These are phyloP conservation scores for Geococcyx californianus DNA, from an alignment of 2,113 vertebrate species.

Conservation along the genomic window DNA sequence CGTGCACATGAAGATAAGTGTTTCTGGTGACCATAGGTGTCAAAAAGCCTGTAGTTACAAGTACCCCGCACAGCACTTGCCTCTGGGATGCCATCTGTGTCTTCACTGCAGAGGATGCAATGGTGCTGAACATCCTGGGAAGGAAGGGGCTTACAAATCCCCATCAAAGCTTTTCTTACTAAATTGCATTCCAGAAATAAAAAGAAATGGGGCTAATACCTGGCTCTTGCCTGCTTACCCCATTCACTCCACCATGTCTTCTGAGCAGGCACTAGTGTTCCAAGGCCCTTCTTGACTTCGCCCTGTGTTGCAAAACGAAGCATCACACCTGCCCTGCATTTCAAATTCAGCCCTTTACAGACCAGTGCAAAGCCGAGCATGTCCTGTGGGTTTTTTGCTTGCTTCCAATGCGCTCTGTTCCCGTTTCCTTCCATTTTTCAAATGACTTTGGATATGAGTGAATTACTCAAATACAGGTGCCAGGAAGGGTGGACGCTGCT, in stretches of 20 bases:
- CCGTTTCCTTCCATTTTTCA: not conserved
- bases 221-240: not conserved
- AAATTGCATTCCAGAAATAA: not conserved
- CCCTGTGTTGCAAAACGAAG: not conserved
- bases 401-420: not conserved
- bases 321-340: not conserved
- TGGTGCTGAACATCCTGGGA: not conserved
- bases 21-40: not conserved
- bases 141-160: not conserved
- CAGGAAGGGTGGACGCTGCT: not conserved
- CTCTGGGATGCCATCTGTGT: not conserved
- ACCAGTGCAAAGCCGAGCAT: not conserved
- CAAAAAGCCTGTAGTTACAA: rapidly evolving
- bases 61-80: not conserved
- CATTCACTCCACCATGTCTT: not conserved
- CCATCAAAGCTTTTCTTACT: not conserved
- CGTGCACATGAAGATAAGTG: rapidly evolving
- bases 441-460: not conserved
- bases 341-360: not conserved
- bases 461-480: not conserved
- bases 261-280: not conserved
- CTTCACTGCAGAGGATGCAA: not conserved
- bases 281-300: not conserved
- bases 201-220: not conserved
- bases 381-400: not conserved